Conservation (phyloP, 2,113 vertebrate species). For the Orientallactaga bullata region DNA sequence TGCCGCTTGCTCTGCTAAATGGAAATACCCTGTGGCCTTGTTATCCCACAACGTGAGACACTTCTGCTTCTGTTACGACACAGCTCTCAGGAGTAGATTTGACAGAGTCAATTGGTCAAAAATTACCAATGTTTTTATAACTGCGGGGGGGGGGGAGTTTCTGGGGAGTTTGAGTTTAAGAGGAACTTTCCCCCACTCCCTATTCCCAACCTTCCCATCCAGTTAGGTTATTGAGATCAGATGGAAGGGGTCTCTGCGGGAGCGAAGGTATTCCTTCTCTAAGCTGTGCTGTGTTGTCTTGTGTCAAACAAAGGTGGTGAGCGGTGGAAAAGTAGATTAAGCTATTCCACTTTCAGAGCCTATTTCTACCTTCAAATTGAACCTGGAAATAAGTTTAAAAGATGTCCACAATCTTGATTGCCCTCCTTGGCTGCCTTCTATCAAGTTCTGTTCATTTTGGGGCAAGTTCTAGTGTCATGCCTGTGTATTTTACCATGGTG, state of each 20-base stretch:
- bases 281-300: not conserved
- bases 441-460: constrained; percentile 19
- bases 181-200: not conserved
- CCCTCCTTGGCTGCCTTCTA: not conserved
- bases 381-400: not conserved
- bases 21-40: constrained; percentile 79
- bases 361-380: constrained; percentile 21
- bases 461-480: not conserved
- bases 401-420: not conserved
- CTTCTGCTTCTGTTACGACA: constrained; percentile 74
- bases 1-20: constrained; percentile 48
- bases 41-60: constrained; percentile 18
- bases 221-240: not conserved
- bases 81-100: not conserved
- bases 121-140: constrained; percentile 66
- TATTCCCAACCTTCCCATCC: not conserved
- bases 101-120: constrained; percentile 50
- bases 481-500: not conserved
- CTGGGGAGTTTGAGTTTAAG: constrained; percentile 60
- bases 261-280: constrained; percentile 12
- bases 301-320: not conserved
- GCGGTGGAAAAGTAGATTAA: not conserved
- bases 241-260: not conserved
- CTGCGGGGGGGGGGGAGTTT: no score
- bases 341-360: not conserved